Evolutionary conservation across 2,888 invertebrate species (phyloP), one percentile per base, ranked within the genome.

Genomic region (Meghimatium bilineatum): DNA sequence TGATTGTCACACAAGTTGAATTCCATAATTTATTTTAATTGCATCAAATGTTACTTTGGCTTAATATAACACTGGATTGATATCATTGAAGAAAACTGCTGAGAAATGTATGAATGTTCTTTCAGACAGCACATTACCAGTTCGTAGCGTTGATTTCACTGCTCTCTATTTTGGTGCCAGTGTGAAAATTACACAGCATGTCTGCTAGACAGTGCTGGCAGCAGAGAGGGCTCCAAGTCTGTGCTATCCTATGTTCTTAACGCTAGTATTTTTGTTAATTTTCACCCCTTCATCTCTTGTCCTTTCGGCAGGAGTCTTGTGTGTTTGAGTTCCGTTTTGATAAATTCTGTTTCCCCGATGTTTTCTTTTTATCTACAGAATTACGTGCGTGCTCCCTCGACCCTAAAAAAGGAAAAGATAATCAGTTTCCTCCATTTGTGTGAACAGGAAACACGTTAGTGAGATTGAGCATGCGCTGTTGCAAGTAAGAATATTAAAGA

Each of bases 391-490:
- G 63, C 63, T 63, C 29, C 12, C 10, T 63, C 29, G 63, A 63
- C 63, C 10, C 8, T 2, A 71, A 38, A 38, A 26, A 3, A 20
- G 38, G 38, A n/a, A 36, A 71, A 2, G 36, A 71, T 71, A 71
- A 71, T 38, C 56, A 23, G 26, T 5, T 23, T 32, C 71, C 26
- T 36, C 10, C 29, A 26, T 17, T 71, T 26, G 38, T 8, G 36
- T 71, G n/a, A 36, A 71, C 71, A 36, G 71, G 71, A 71, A 38
- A 36, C 14, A 71, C 23, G 23, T 71, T 26, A n/a, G 26, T 8
- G 1, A 6, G 36, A 38, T 71, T 38, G 71, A 71, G 71, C 71
- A 71, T 71, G 71, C 71, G 71, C 71, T 38, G 26, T 34, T 38
- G 38, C 36, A 20, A 17, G 36, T 71, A 71, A 10, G n/a, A 71